Evolutionary conservation across 2,797 vertebrate species (phyloP), one percentile per base, ranked within the genome.

Genomic region (Parotocinclus haroldoi): DNA sequence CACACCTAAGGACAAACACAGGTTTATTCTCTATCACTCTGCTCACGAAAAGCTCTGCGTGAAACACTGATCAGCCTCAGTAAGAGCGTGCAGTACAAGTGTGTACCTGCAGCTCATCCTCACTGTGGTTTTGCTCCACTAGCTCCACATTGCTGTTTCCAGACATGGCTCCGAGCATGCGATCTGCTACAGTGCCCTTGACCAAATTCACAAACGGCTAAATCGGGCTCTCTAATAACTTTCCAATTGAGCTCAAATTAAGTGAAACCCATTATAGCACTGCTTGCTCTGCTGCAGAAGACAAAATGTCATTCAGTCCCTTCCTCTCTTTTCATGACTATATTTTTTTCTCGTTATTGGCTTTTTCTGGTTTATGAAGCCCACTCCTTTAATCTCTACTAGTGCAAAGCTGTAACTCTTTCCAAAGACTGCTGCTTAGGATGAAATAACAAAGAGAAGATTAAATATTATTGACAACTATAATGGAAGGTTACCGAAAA

Each of bases 241-340:
- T 85, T 84, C 72, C 88, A 89, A 89, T 87, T 89, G 86, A 88
- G 85, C 88, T 88, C 83, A 88, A 90, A 89, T 89, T 87, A 91
- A 89, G 83, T 83, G 86, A 88, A 85, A 88, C 88, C 85, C 74
- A 78, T 90, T 83, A 85, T 87, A 90, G 89, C 87, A 86, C 80
- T 80, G 86, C 85, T 80, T 87, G 83, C 82, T 85, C 81, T 83
- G 84, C 81, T 82, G 84, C 82, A 83, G 77, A 77, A 83, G 59
- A 89, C 89, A 89, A 86, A 85, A 83, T 88, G 87, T 86, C 87
- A 88, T 76, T 72, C 77, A 83, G 77, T 85, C 82, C 79, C 84
- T 85, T 78, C n/a, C 82, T 84, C 75, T 80, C 80, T 81, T 83
- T 85, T 80, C 83, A 71, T 11, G 17, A 5, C 36, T 13, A 9